Base-by-base conservation (phyloP, 2,113 vertebrate species). In the Corythornis cristatus region DNA sequence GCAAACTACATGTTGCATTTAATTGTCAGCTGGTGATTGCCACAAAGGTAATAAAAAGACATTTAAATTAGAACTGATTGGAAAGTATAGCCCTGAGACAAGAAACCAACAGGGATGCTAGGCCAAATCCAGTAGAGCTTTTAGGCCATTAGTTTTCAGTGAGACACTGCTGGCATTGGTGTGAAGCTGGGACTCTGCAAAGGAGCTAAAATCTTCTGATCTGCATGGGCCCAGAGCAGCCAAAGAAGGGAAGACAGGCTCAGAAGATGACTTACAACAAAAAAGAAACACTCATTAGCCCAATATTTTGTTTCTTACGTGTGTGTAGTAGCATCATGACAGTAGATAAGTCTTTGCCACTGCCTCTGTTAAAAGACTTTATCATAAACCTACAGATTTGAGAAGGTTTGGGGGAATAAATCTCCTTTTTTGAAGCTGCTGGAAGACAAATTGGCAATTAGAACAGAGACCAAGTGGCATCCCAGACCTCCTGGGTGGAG, bases 21-120 rank as follows among this genome's bases (percentile, higher is more conserved):
- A 86, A 88, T 45, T 95, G 58, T 70, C 66, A 88, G 60, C 9
- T 74, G 80, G 46, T 1, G 7, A 73, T 88, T 86, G 57, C 42
- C 37, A 45, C 40, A 37, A 86, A 91, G 83, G 73, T 71, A 94
- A 93, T 89, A 83, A 89, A 89, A 93, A 87, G 26, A 31, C 19
- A 71, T 88, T 89, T 88, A 83, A 92, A 64, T 57, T 84, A 79
- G 54, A 90, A 58, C 28, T 31, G 25, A 67, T 66, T 80, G 67
- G 18, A 95, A 93, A 91, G 84, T 56, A 45, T 2, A 93, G n/a
- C 72, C 35, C 56, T 43, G 53, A 76, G 71, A 51, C 50, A 80
- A 43, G 42, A 93, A 91, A 29, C 7, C 62, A 72, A n/a, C 15
- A 84, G 22, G 17, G 89, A 64, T 33, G 16, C 29, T 60, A 74